Percentiles rank a stretch among this genome's conserved stretches.
phyloP scores from a whole-genome alignment of 2,113 vertebrate species.

The Myodes glareolus region DNA sequence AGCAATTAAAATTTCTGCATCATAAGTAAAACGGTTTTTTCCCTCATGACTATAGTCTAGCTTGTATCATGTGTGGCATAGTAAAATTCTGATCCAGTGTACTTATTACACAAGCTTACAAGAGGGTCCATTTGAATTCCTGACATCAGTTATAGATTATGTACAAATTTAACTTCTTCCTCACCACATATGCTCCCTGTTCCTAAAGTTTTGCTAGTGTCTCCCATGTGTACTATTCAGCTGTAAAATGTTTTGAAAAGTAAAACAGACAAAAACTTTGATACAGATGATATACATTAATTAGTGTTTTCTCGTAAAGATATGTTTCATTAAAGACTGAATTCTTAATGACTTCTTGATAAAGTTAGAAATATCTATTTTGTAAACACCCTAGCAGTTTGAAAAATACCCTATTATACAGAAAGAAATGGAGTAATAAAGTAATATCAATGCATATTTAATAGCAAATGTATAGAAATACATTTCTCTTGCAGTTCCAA shows the following conservation, averaged over 20 bases:
- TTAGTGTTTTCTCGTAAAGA: background rate
- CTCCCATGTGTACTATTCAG: conserved; percentile 23
- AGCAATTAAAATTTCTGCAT: conserved; percentile 1
- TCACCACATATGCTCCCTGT: conserved; percentile 4
- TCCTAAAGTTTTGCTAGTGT: background rate
- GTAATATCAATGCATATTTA: background rate
- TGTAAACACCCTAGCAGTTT: conserved; percentile 10
- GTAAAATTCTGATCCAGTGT: conserved; percentile 34
- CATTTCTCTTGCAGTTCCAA: background rate
- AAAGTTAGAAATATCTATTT: background rate
- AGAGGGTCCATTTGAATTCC: background rate
- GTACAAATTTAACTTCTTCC: background rate
- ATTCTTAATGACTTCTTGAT: conserved; percentile 38
- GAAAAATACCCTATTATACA: background rate
- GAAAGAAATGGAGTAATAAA: conserved; percentile 23
- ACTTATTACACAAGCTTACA: background rate
- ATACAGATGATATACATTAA: background rate
- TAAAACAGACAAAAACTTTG: conserved; percentile 42
- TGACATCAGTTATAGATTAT: background rate
- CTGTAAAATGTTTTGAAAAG: conserved; percentile 14
- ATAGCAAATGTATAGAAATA: background rate
- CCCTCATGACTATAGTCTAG: conserved; percentile 3
- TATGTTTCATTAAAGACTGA: conserved; percentile 37
- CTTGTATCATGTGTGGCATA: background rate
- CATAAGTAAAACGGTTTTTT: background rate